Base-by-base conservation (phyloP, 2,888 invertebrate species). In the Drosophila melanosoma region DNA sequence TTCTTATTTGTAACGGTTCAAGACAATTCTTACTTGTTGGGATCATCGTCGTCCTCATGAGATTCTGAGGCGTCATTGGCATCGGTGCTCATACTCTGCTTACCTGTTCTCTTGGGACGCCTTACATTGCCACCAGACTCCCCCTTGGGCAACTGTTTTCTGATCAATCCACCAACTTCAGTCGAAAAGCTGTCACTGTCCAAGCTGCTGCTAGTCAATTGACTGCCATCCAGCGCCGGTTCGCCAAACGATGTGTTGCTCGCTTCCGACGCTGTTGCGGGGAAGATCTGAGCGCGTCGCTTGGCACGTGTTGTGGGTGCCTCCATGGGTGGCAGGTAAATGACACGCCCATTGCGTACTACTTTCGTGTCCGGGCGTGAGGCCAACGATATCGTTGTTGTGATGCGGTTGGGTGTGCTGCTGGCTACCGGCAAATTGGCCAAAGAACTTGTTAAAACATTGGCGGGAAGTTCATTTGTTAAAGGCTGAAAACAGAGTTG, bases 21-120 rank as follows among this genome's bases (percentile, higher is more conserved):
- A 15, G 6, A 5, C 0, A 38, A 20, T 52, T 62, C 80, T 77
- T 93, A 95, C 95, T 95, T 96, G 89, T 97, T 96, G 11, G 98
- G 98, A 94, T 98, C 98, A 93, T 98, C 98, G 93, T 98, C 98
- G n/a, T 97, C 97, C 93, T 96, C 96, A 95, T 96, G 89, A 95
- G 92, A 90, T 62, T 83, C 87, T 17, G 87, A 79, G 35, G 69
- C 87, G 20, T 92, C 77, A 90, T 71, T 69, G 20, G 45, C 56
- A 6, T 80, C 76, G 26, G 20, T 38, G 12, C 75, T 82, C 1
- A 54, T 61, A 48, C 72, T 70, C 42, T 58, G 26, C 40, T 71
- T 85, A 72, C 59, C 91, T 79, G 76, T 81, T 67, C 82, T 62
- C 64, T 78, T 69, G 2, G 89, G 77, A 26, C 81, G 78, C 12